A percentile compares a stretch with the other conserved stretches of the same genome.
Conservation (phyloP, 2,797 vertebrate genomes). For the Betta splendens region DNA sequence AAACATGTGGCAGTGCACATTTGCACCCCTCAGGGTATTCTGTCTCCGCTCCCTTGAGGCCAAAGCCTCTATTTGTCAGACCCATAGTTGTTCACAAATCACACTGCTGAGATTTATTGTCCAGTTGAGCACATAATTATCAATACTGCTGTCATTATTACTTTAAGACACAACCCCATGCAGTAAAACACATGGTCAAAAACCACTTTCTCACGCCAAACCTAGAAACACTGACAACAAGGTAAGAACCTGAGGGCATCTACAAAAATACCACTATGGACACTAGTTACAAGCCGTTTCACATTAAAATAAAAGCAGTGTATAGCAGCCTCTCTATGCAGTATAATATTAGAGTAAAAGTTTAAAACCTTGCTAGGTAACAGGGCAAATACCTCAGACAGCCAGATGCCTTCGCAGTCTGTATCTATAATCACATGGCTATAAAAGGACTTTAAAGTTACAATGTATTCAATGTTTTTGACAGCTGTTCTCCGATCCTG, state of each 20-base stretch:
- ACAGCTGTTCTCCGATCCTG: conserved; percentile 67
- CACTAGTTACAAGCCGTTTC: background rate
- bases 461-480: conserved; percentile 46
- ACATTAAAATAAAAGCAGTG: conserved; percentile 18
- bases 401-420: conserved; percentile 56
- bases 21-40: conserved; percentile 56
- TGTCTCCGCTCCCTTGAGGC: conserved; percentile 37
- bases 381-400: too few species aligned
- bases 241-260: conserved; percentile 33
- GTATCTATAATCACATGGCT: conserved; percentile 69
- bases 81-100: conserved; percentile 64
- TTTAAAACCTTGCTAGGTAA: background rate
- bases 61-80: conserved; percentile 47
- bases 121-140: conserved; percentile 65
- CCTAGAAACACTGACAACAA: conserved; percentile 10
- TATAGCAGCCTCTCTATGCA: background rate
- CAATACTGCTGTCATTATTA: conserved; percentile 60
- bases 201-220: conserved; percentile 61
- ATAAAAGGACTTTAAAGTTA: conserved; percentile 69
- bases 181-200: conserved; percentile 30
- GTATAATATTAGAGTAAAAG: background rate
- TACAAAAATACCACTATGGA: conserved; percentile 31
- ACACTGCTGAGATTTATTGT: conserved; percentile 64
- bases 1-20: conserved; percentile 32
- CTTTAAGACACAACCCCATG: conserved; percentile 46